These are phyloP conservation scores for Flabesymbios commensalis DNA, from an alignment of 2,888 invertebrate genomes.

Conservation along the genomic window DNA sequence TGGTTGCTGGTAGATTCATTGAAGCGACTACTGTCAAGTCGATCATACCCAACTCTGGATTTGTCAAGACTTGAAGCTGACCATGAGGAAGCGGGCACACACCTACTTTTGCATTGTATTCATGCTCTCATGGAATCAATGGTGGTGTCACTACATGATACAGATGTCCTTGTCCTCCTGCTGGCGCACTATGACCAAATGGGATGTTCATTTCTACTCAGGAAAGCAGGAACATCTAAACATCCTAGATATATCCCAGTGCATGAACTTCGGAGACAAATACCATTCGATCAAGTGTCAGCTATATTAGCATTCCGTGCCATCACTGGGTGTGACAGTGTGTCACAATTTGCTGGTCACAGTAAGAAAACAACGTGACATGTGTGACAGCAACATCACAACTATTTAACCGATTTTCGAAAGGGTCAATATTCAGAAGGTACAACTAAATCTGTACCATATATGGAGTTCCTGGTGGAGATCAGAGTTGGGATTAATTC, in stretches of 20 bases:
- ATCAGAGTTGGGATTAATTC: too few relatives aligned
- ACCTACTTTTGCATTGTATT: neutral
- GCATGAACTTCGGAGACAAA: neutral
- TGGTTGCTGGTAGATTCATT: constrained; percentile 15
- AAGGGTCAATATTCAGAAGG: too few relatives aligned
- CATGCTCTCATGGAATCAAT: constrained; percentile 1
- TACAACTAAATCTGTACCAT: too few relatives aligned
- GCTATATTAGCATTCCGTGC: constrained; percentile 2
- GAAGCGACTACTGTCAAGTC: constrained; percentile 16
- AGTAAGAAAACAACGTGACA: neutral
- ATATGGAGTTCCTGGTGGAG: too few relatives aligned
- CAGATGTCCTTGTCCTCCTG: constrained; percentile 5
- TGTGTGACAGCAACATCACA: neutral
- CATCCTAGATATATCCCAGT: constrained; percentile 4
- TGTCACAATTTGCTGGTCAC: neutral
- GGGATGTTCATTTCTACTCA: neutral
- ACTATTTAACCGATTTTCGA: too few relatives aligned
- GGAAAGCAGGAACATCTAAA: constrained; percentile 1
- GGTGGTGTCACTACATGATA: neutral
- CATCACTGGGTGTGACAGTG: constrained; percentile 5
- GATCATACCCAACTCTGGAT: constrained; percentile 5
- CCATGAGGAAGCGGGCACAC: constrained; percentile 6
- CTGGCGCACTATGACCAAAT: neutral
- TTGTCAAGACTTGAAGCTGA: neutral
- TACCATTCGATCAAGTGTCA: neutral